Evolutionary conservation across 2,113 vertebrate species (phyloP).

Genomic region (Nesogale talazaci): DNA sequence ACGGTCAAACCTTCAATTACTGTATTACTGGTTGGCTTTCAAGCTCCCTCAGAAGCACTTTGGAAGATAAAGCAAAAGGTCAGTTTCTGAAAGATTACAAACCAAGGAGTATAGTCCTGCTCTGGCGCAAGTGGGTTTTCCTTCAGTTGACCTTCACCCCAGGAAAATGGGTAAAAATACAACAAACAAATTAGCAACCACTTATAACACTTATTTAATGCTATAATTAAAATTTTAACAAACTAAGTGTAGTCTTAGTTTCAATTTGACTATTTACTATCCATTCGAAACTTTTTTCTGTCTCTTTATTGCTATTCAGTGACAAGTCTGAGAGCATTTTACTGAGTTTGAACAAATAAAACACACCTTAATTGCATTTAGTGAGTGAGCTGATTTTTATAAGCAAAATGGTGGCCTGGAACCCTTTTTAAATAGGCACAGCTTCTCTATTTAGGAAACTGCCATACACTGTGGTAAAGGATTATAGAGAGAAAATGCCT

Average conservation of each 20-base stretch:
- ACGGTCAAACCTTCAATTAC: neutral
- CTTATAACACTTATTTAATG: slow-evolving; percentile 28
- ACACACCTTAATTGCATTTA: slow-evolving; percentile 9
- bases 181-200: neutral
- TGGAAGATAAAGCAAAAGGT: neutral
- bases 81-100: neutral
- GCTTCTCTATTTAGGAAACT: slow-evolving; percentile 57
- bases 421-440: slow-evolving; percentile 50
- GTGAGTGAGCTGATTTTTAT: slow-evolving; percentile 32
- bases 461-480: slow-evolving; percentile 24
- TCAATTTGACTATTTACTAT: slow-evolving; percentile 52
- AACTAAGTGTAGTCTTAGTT: slow-evolving; percentile 27
- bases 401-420: slow-evolving; percentile 58
- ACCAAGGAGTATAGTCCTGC: neutral
- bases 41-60: neutral
- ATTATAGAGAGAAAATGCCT: slow-evolving; percentile 60
- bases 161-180: neutral
- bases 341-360: slow-evolving; percentile 61
- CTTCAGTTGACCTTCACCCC: neutral
- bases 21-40: neutral
- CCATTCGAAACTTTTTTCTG: slow-evolving; percentile 8
- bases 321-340: slow-evolving; percentile 39
- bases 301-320: neutral
- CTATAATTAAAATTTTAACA: slow-evolving; percentile 24
- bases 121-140: neutral